Evolutionary conservation across 2,113 vertebrate species (phyloP).

Genomic region (Bothrops jararaca): DNA sequence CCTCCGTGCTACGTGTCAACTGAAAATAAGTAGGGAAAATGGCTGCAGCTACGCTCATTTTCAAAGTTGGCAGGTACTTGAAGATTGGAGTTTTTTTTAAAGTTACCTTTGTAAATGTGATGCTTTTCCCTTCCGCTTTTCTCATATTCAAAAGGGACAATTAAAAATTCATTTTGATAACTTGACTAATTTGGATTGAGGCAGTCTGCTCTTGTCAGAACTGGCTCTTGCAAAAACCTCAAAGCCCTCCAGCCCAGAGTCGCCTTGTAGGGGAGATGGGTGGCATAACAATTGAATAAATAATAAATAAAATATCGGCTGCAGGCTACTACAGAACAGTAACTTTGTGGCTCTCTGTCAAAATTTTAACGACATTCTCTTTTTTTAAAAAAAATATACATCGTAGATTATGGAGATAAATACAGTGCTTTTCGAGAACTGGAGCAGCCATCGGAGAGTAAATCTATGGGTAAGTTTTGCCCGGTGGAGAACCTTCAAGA

Average conservation of each 20-base stretch:
- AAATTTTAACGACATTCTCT: background rate
- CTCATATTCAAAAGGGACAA: background rate
- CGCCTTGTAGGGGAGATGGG: background rate
- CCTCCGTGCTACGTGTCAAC: too few relatives aligned
- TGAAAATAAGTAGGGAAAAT: too few relatives aligned
- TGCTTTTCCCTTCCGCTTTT: background rate
- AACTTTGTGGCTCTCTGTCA: background rate
- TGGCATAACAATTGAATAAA: background rate
- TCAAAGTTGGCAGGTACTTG: too few relatives aligned
- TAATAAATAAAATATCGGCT: background rate
- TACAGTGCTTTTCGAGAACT: slow-evolving; percentile 95
- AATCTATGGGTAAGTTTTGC: slow-evolving; percentile 81
- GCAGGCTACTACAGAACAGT: background rate
- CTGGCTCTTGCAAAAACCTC: background rate
- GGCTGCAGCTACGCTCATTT: too few relatives aligned
- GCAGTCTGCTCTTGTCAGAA: background rate
- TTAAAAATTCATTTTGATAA: background rate
- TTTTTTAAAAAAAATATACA: slow-evolving; percentile 34
- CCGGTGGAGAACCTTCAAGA: background rate
- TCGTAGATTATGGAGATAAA: slow-evolving; percentile 85
- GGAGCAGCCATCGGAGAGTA: slow-evolving; percentile 83
- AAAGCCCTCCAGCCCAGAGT: background rate
- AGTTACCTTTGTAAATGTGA: background rate
- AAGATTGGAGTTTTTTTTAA: background rate
- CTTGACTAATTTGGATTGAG: background rate